Conservation (phyloP, 2,113 vertebrate genomes). For the Chauna torquata region DNA sequence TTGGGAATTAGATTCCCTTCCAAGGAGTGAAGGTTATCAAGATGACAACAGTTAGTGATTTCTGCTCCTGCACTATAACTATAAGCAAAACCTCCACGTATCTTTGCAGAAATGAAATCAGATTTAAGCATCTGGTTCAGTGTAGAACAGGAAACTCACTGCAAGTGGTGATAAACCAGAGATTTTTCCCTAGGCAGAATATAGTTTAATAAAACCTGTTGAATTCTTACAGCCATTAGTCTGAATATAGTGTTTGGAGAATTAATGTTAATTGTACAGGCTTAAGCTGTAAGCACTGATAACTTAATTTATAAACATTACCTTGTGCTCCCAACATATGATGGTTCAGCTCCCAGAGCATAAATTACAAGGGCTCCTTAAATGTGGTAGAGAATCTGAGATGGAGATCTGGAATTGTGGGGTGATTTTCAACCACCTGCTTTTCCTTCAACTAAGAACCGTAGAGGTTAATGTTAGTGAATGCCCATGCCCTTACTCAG, state of each 20-base stretch:
- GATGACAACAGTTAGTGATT: not conserved
- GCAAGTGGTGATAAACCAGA: not conserved
- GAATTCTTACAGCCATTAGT: not conserved
- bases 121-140: not conserved
- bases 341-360: not conserved
- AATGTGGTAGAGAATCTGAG: not conserved
- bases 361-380: not conserved
- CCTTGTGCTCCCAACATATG: not conserved
- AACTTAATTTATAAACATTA: not conserved
- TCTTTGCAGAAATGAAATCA: not conserved
- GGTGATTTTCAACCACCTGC: not conserved
- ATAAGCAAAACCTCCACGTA: not conserved
- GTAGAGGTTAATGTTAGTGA: rapidly evolving
- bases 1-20: not conserved
- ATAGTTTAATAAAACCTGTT: not conserved
- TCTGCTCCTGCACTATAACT: not conserved
- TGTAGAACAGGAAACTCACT: not conserved
- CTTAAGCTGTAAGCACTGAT: not conserved
- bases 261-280: not conserved
- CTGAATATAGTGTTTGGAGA: not conserved
- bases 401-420: not conserved
- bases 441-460: not conserved
- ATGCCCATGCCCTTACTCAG: rapidly evolving
- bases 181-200: not conserved
- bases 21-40: not conserved